These are phyloP conservation scores for Rhagologus leucostigma DNA, from an alignment of 2,113 vertebrate genomes.

Conservation along the genomic window DNA sequence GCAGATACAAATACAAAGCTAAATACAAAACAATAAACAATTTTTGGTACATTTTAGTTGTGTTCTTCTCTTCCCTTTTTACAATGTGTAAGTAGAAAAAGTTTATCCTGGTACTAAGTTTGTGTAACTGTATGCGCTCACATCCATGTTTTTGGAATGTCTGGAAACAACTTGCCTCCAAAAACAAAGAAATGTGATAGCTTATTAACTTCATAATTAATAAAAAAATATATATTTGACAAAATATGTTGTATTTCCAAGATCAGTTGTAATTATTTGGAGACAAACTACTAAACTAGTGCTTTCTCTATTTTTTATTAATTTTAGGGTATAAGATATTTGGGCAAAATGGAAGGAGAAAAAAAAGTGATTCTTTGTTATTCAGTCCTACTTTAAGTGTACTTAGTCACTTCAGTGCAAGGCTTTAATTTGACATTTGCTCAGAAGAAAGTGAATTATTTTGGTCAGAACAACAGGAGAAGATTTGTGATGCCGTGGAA, in stretches of 20 bases:
- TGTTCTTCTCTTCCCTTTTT: not conserved
- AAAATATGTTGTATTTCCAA: not conserved
- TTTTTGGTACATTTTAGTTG: not conserved
- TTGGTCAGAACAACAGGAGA: not conserved
- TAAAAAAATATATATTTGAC: not conserved
- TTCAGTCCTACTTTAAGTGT: not conserved
- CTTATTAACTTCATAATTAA: not conserved
- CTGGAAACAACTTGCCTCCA: not conserved
- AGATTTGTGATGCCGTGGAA: not conserved
- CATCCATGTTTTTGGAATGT: not conserved
- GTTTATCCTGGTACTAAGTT: not conserved
- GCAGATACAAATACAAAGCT: no score
- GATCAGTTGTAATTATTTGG: not conserved
- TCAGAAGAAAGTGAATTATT: not conserved
- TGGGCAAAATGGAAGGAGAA: not conserved
- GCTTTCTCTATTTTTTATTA: not conserved
- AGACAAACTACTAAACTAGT: not conserved
- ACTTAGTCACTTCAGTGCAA: not conserved
- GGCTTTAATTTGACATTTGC: not conserved
- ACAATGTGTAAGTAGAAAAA: not conserved
- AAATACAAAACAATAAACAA: not conserved
- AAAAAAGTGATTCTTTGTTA: not conserved
- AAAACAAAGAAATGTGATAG: not conserved
- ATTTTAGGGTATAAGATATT: not conserved
- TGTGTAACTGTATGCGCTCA: fast-evolving